A percentile compares a stretch with the other conserved stretches of the same genome.
Evolutionary conservation across 2,113 vertebrate species (phyloP).

Genomic region (Ardeotis arabs): DNA sequence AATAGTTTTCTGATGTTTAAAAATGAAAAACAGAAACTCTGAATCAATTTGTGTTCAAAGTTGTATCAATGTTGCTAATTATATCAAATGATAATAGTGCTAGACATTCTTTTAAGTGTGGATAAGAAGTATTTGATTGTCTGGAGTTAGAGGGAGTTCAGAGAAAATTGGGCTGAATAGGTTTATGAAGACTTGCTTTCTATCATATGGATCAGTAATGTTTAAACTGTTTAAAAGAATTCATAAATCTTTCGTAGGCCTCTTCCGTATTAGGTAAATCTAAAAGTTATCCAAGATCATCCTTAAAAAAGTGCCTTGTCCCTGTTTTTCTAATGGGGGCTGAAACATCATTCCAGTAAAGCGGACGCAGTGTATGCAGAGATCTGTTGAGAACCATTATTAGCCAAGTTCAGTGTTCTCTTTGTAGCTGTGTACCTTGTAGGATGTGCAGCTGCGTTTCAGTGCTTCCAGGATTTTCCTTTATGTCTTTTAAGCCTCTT

Average conservation of each 20-base stretch:
- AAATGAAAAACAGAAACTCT: not conserved
- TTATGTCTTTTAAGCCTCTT: not conserved
- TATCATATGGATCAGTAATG: not conserved
- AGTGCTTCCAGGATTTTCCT: not conserved
- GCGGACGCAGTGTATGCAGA: not conserved
- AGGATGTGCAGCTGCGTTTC: not conserved
- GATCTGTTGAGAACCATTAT: not conserved
- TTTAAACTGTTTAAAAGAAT: not conserved
- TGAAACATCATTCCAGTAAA: not conserved
- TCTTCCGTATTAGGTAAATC: not conserved
- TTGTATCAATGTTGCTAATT: not conserved
- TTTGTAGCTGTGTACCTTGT: not conserved
- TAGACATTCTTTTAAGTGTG: not conserved
- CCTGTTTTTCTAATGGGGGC: not conserved
- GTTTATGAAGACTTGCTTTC: not conserved
- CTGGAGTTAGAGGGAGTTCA: not conserved
- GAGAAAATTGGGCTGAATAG: not conserved
- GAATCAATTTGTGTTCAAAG: not conserved
- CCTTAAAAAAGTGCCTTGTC: not conserved
- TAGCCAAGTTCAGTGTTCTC: not conserved
- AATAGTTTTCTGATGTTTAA: not conserved
- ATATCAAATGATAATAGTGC: not conserved
- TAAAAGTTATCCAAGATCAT: not conserved
- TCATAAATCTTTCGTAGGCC: not conserved
- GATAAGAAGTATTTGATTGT: not conserved